A percentile compares a stretch with the other conserved stretches of the same genome.
Conservation (phyloP, 2,797 vertebrate genomes). For the Lepidocolaptes lacrymiger region DNA sequence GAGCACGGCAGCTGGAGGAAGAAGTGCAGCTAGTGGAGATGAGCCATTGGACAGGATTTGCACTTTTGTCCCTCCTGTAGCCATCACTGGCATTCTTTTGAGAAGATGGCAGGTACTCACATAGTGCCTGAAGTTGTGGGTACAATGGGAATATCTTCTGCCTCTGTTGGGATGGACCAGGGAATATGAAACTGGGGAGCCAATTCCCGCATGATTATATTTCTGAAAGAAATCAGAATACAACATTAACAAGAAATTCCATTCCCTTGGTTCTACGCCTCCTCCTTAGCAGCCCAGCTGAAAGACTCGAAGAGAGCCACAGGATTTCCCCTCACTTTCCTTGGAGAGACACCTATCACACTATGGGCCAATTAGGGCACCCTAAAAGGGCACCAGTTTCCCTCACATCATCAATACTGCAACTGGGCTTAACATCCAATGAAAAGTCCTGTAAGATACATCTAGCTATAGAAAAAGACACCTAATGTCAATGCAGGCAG, state of each 20-base stretch:
- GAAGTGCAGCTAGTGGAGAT: neutral
- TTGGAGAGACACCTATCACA: neutral
- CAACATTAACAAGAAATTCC: neutral
- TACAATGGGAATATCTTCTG: conserved; percentile 98
- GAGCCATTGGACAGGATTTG: neutral
- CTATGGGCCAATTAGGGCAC: neutral
- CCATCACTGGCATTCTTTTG: neutral
- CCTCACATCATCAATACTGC: neutral
- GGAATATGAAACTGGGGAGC: conserved; percentile 98
- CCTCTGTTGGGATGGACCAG: conserved; percentile 97
- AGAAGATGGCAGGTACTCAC: conserved; percentile 79
- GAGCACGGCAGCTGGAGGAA: neutral
- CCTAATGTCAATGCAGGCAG: neutral
- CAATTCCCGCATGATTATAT: conserved; percentile 97
- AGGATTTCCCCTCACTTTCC: neutral
- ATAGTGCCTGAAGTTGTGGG: conserved; percentile 98
- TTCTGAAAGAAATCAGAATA: conserved; percentile 77
- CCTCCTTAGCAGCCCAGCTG: neutral
- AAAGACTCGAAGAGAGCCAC: neutral
- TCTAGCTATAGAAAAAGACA: neutral
- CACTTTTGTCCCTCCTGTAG: neutral
- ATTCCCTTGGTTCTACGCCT: neutral
- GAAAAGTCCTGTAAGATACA: neutral
- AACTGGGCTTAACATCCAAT: neutral
- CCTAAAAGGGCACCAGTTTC: neutral